Percentiles rank a stretch among this genome's conserved stretches.
Conservation (phyloP, 37 sponge, comb jelly and placozoan genomes). For the Oscarella lobularis region DNA sequence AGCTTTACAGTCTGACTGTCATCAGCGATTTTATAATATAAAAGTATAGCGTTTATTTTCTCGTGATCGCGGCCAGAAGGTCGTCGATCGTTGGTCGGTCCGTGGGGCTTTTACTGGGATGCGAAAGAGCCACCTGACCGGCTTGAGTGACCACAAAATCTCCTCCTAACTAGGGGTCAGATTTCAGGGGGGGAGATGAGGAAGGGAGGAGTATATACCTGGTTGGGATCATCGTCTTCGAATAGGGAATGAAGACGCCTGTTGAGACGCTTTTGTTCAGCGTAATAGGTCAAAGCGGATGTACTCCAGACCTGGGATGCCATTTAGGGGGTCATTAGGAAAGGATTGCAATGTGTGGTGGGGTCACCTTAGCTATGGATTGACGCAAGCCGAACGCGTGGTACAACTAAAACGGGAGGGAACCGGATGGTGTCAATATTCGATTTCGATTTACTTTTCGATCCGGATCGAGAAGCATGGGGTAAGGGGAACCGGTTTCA, state of each 20-base stretch:
- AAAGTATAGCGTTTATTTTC: no score
- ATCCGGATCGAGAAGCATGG: background rate
- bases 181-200: no score
- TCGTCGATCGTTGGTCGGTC: slow-evolving; percentile 36
- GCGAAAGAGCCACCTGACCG: slow-evolving; percentile 28
- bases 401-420: background rate
- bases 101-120: slow-evolving; percentile 15
- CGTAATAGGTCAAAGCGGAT: background rate
- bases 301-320: background rate
- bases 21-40: background rate
- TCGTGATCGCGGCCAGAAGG: no score
- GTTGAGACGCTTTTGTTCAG: background rate
- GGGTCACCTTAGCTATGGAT: background rate
- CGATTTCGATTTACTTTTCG: background rate
- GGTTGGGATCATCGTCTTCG: background rate
- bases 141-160: slow-evolving; percentile 11
- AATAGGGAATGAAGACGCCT: background rate
- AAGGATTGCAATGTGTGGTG: no score
- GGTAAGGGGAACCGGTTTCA: background rate
- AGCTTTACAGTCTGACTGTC: background rate
- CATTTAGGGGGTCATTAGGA: no score
- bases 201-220: no score
- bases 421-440: background rate
- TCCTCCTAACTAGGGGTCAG: background rate
- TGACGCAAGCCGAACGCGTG: background rate